Percentiles rank a stretch among this genome's conserved stretches.
Conservation (phyloP, 2,113 vertebrate genomes). For the Perca flavescens region DNA sequence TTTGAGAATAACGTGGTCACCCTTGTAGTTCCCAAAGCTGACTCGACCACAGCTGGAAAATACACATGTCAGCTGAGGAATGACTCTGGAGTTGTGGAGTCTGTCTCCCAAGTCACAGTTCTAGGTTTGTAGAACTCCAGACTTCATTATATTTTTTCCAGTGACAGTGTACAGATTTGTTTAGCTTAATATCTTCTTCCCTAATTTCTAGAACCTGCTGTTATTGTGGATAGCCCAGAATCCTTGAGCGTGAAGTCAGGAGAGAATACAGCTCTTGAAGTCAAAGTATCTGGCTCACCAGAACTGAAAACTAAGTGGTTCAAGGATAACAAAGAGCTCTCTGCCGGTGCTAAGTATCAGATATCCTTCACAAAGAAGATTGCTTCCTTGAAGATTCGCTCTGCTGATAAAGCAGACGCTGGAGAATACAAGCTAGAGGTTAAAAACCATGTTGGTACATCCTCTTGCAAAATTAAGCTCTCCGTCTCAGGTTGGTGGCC, state of each 20-base stretch:
- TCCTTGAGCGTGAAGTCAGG: slow-evolving; percentile 91
- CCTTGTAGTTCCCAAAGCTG: slow-evolving; percentile 85
- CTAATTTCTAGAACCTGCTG: slow-evolving; percentile 91
- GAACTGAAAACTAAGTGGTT: slow-evolving; percentile 94
- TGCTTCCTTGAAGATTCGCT: slow-evolving; percentile 89
- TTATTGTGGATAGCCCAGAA: slow-evolving; percentile 92
- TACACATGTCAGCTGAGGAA: slow-evolving; percentile 93
- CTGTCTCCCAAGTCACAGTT: slow-evolving; percentile 89
- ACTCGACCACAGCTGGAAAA: slow-evolving; percentile 87
- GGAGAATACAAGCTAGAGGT: slow-evolving; percentile 94
- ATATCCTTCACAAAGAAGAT: slow-evolving; percentile 91
- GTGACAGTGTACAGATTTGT: neutral
- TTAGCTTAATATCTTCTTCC: slow-evolving; percentile 25
- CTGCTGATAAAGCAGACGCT: slow-evolving; percentile 88
- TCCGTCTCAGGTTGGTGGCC: slow-evolving; percentile 92
- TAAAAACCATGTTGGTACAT: slow-evolving; percentile 90
- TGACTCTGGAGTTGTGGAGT: slow-evolving; percentile 91
- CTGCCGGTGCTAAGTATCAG: slow-evolving; percentile 91
- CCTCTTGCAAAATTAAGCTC: slow-evolving; percentile 88
- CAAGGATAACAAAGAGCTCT: slow-evolving; percentile 91
- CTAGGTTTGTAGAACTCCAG: slow-evolving; percentile 88
- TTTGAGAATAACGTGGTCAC: slow-evolving; percentile 89
- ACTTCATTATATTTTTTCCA: neutral
- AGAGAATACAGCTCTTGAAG: slow-evolving; percentile 89
- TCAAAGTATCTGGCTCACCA: slow-evolving; percentile 91